A percentile compares a stretch with the other conserved stretches of the same genome.
phyloP scores from a whole-genome alignment of 2,113 vertebrate genomes.

The Lagenorhynchus albirostris region DNA sequence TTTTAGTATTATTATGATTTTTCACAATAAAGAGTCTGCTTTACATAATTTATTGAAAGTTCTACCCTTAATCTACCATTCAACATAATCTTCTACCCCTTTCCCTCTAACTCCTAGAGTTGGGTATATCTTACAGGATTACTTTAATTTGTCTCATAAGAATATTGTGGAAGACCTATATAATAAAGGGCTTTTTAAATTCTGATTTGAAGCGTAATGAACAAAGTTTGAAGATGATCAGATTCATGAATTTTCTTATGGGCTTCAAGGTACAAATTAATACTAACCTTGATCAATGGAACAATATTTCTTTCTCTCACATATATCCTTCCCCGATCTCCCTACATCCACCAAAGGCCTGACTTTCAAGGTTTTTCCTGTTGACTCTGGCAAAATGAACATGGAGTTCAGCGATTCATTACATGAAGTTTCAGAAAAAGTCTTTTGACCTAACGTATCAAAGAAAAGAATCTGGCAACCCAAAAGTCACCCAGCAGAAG shows the following conservation, averaged over 20 bases:
- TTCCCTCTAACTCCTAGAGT: neutral
- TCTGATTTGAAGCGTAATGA: neutral
- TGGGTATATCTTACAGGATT: neutral
- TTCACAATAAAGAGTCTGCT: neutral
- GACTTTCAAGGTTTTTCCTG: neutral
- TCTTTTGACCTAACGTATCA: neutral
- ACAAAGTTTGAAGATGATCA: neutral
- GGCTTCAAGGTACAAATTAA: neutral
- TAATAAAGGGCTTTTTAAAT: neutral
- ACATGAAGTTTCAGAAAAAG: neutral
- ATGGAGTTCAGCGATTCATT: neutral
- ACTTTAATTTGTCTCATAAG: neutral
- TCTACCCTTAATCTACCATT: neutral
- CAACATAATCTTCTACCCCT: neutral
- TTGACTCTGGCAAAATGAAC: neutral
- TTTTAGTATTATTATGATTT: neutral
- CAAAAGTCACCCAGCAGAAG: neutral
- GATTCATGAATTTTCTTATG: neutral
- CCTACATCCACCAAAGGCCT: neutral
- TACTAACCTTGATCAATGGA: neutral
- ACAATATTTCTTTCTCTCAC: neutral
- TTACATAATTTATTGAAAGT: neutral
- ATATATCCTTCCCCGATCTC: neutral
- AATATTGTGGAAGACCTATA: neutral
- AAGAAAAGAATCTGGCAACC: neutral